Base-by-base conservation (phyloP, 2,113 vertebrate genomes). In the Okapia johnstoni region DNA sequence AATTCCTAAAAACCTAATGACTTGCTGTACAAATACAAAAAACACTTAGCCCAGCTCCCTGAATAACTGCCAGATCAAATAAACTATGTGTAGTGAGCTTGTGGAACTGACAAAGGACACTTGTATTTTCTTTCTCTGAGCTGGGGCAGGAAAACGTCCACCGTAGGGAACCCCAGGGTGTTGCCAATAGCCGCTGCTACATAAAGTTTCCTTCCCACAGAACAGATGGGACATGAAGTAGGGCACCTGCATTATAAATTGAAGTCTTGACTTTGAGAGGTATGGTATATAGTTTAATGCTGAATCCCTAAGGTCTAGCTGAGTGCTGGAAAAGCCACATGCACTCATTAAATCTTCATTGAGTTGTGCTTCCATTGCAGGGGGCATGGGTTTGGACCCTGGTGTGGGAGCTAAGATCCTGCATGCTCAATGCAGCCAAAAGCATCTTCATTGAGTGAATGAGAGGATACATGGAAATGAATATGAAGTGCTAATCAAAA, bases 1-100 rank as follows among this genome's bases (percentile, higher is more conserved):
- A 77, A 76, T 80, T 94, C 48, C 43, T 96, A 40, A 91, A 97
- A 97, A 48, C n/a, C 33, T 88, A 30, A 43, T 57, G 10, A 76
- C 70, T 96, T 85, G 9, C n/a, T 79, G 14, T 87, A 84, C 43
- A 92, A 81, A 89, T 79, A 50, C 6, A 66, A 88, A 63, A 93
- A 55, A 46, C 50, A 86, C 28, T 88, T 25, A 50, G 28, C 52
- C 19, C 52, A 93, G 40, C 63, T 57, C 57, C n/a, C 7, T 33
- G 36, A 36, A 83, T 28, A 81, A 33, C 85, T 85, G 11, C 40
- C 50, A 52, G 40, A 91, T 91, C 89, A 76, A 54, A 88, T 48
- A 63, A 87, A 90, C 85, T 88, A 15, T 80, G 10, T 66, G 43
- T 48, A 46, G 36, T 61, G 43, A 52, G 17, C 36, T 91, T 80